Evolutionary conservation across 2,888 invertebrate species (phyloP).

Genomic region (Osmoderma eremita): DNA sequence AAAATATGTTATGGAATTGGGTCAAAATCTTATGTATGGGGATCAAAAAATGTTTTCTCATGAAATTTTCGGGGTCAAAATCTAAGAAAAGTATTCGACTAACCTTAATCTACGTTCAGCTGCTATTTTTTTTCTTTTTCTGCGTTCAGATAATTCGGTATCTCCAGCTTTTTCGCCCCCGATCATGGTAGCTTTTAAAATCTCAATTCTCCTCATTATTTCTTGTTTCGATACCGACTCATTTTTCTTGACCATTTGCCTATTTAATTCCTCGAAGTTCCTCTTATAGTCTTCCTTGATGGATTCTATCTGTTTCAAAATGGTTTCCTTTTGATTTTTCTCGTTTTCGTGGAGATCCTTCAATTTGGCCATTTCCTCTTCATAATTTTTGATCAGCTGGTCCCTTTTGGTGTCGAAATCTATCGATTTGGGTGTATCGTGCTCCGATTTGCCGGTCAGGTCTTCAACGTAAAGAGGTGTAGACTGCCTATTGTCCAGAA

Average conservation of each 20-base stretch:
- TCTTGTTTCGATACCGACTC: conserved; percentile 60
- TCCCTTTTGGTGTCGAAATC: conserved; percentile 58
- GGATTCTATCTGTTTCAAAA: conserved; percentile 62
- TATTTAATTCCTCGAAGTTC: conserved; percentile 69
- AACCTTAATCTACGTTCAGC: conserved; percentile 71
- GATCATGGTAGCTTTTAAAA: conserved; percentile 78
- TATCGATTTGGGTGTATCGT: conserved; percentile 44
- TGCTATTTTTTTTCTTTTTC: conserved; percentile 73
- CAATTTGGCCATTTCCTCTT: conserved; percentile 65
- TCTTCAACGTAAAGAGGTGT: conserved; percentile 55
- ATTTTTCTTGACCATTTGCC: conserved; percentile 66
- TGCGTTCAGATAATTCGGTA: conserved; percentile 74
- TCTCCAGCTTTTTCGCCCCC: conserved; percentile 83
- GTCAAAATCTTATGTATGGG: neutral
- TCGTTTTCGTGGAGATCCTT: conserved; percentile 61
- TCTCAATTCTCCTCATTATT: conserved; percentile 61
- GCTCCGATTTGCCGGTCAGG: conserved; percentile 47
- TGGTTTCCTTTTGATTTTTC: conserved; percentile 60
- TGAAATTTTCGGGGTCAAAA: too few relatives aligned
- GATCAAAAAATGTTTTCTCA: neutral
- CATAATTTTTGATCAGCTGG: conserved; percentile 65
- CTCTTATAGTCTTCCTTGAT: conserved; percentile 70
- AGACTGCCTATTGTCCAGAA: conserved; percentile 62
- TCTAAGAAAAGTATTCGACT: neutral
- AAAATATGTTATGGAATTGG: neutral